Evolutionary conservation across 2,888 invertebrate genomes (phyloP).

Genomic region (Pollenia amentaria): DNA sequence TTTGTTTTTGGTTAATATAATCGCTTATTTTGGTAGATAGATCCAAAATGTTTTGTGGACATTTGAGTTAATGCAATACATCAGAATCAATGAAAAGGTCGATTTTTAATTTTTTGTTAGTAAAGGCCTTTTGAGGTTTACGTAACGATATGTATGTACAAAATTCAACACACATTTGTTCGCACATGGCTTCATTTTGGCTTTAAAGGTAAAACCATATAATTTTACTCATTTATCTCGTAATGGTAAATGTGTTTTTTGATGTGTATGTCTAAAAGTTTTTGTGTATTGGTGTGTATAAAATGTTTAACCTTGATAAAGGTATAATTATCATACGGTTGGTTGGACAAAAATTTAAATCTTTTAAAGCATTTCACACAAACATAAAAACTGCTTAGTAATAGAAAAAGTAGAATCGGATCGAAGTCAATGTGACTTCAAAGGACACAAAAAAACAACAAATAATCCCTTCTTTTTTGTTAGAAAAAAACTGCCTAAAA

Average conservation of each 20-base stretch:
- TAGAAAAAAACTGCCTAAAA: no score
- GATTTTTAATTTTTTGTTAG: no score
- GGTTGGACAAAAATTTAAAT: slow-evolving; percentile 22
- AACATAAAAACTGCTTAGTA: background rate
- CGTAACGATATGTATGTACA: no score
- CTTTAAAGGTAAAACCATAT: slow-evolving; percentile 30
- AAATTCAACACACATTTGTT: background rate
- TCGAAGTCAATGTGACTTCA: background rate
- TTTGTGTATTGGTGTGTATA: slow-evolving; percentile 13
- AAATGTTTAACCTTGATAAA: slow-evolving; percentile 66
- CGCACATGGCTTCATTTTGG: background rate
- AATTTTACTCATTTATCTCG: slow-evolving; percentile 12
- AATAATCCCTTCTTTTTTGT: no score
- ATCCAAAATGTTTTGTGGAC: no score
- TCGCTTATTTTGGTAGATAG: no score
- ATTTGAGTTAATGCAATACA: no score
- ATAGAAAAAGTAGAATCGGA: background rate
- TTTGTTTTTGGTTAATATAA: no score
- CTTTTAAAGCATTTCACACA: slow-evolving; percentile 40
- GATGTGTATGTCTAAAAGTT: background rate
- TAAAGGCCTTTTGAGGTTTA: no score
- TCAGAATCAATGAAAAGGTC: no score
- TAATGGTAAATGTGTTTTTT: background rate
- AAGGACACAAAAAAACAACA: background rate
- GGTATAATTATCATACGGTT: slow-evolving; percentile 47